Base-by-base conservation (phyloP, 2,797 vertebrate genomes). In the Propithecus deckenii region DNA sequence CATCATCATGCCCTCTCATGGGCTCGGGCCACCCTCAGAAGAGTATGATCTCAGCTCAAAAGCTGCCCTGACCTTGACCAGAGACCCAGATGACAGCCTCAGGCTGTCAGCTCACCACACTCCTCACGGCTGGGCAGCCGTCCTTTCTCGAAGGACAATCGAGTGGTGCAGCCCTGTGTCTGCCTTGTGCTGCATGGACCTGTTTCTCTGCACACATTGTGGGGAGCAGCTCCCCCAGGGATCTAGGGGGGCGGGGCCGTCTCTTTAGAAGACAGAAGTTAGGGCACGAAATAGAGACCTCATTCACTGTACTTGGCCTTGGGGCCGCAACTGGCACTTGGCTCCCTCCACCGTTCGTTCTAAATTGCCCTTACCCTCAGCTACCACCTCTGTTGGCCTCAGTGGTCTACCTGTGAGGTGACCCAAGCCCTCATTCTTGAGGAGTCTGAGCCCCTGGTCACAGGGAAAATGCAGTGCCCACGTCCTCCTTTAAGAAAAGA, bases 31-130 rank as follows among this genome's bases (percentile, higher is more conserved):
- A n/a, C 50, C 35, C 57, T 30, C 5, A 10, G n/a, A 74, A n/a
- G 17, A 72, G 28, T 9, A 83, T 23, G 83, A 83, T 28, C 48
- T 48, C 41, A 72, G 61, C 85, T 85, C 91, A 86, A 50, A 75
- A 79, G 14, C 50, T 11, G 22, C 78, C 15, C 63, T 65, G 65
- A 85, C 3, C 65, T 59, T 35, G 30, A 71, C 46, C 6, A 6
- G 7, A 41, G 13, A 61, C 50, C 43, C 35, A 4, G 10, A 6
- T 3, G 15, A 52, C 6, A 52, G 52, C 52, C 38, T 12, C 23
- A 94, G 59, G 52, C 83, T 32, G 23, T 18, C 75, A 20, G 30
- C 81, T 75, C 30, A 25, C 57, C 59, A 38, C 46, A 8, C 23
- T 2, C 23, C 52, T 71, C 9, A 0, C 0, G 2, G 46, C n/a